Conservation (phyloP, 2,113 vertebrate genomes). For the Hydrolagus affinis region DNA sequence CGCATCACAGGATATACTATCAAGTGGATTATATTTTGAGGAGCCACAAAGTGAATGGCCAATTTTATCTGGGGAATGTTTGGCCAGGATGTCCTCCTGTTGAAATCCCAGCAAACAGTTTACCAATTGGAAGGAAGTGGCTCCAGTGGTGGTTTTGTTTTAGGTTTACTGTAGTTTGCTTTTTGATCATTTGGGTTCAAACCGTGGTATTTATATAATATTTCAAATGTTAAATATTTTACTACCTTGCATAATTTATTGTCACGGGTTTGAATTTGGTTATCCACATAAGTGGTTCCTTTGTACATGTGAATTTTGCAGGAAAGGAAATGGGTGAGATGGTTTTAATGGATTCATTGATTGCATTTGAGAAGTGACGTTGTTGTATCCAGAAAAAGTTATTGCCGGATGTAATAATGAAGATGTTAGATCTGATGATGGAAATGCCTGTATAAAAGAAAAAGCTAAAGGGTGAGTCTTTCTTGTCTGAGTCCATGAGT, state of each 20-base stretch:
- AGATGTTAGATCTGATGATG: background rate
- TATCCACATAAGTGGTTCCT: background rate
- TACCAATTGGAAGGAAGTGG: no score
- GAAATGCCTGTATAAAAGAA: background rate
- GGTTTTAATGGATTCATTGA: slow-evolving; percentile 18
- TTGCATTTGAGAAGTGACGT: background rate
- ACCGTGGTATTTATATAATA: background rate
- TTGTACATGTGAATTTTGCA: background rate
- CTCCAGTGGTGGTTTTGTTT: background rate
- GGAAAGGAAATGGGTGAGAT: background rate
- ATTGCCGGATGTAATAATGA: background rate
- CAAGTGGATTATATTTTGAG: no score
- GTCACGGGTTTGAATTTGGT: background rate
- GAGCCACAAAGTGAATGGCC: no score
- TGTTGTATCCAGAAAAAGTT: background rate
- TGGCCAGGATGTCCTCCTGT: no score
- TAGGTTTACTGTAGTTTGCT: background rate
- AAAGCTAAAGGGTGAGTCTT: background rate
- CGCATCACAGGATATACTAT: no score
- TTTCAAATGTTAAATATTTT: background rate
- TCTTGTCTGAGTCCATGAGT: background rate
- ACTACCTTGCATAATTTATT: background rate
- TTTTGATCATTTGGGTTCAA: background rate
- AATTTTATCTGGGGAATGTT: no score
- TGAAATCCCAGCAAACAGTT: no score